Evolutionary conservation across 1,140 invertebrate species (phyloP).

Genomic region (Pseudachorutes palmiensis): DNA sequence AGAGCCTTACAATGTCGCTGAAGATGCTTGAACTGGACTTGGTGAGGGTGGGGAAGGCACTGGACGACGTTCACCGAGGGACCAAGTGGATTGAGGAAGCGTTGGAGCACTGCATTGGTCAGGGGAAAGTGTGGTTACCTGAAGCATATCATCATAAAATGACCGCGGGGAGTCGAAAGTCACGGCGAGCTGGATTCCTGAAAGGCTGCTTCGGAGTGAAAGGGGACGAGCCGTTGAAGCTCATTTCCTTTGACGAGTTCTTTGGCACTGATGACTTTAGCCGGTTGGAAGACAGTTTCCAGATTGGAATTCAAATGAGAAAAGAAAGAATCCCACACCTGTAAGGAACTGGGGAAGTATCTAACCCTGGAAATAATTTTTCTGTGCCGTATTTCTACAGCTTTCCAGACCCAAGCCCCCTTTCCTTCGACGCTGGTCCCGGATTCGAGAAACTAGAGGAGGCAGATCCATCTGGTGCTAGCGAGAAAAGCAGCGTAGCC

Average conservation of each 20-base stretch:
- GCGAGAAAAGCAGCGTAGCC: background rate
- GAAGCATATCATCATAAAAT: background rate
- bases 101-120: background rate
- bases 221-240: background rate
- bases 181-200: background rate
- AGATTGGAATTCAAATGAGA: too few species aligned
- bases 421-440: too few species aligned
- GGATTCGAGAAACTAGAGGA: too few species aligned
- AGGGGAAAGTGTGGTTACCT: background rate
- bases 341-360: background rate
- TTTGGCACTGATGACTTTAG: too few species aligned
- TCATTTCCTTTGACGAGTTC: background rate
- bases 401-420: background rate
- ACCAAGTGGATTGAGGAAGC: background rate
- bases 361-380: background rate
- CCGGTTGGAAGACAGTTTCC: too few species aligned
- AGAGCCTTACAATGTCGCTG: background rate
- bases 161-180: background rate
- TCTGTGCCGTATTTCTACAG: background rate
- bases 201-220: background rate
- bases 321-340: too few species aligned
- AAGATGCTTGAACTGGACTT: background rate
- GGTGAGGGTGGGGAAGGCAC: background rate
- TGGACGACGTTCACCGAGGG: background rate
- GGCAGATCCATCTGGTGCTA: too few species aligned